phyloP scores from a whole-genome alignment of 2,888 invertebrate genomes.

The Parnassius smintheus region DNA sequence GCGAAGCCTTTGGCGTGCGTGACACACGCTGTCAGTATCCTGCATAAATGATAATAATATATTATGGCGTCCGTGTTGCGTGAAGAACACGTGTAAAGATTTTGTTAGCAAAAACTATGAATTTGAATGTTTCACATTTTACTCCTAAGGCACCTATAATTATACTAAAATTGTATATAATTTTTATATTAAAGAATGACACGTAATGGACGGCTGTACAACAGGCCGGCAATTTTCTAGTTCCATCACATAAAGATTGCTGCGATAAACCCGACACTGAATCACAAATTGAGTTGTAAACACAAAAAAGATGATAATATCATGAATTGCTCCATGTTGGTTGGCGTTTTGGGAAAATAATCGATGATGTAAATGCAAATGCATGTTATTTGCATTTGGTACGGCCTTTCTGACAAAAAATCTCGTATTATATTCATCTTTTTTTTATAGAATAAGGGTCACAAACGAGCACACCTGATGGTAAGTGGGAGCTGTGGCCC shows the following conservation, averaged over 20 bases:
- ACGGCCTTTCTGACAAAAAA: conserved; percentile 14
- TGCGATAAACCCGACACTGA: conserved; percentile 5
- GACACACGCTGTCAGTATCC: too few species aligned
- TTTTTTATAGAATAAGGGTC: background rate
- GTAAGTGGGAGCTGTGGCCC: too few species aligned
- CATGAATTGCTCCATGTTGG: conserved; percentile 1
- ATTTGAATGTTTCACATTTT: too few species aligned
- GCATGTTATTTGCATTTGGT: conserved; percentile 31
- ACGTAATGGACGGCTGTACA: background rate
- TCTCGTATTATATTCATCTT: background rate
- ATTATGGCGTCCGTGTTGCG: too few species aligned
- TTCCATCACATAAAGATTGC: background rate
- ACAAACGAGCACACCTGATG: too few species aligned
- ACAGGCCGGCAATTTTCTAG: background rate
- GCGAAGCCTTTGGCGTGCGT: too few species aligned
- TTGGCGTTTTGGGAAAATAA: conserved; percentile 19
- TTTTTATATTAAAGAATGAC: too few species aligned
- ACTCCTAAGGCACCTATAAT: too few species aligned
- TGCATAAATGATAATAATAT: too few species aligned
- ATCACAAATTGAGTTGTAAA: conserved; percentile 26
- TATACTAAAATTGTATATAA: too few species aligned
- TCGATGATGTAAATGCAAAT: conserved; percentile 36
- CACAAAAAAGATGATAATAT: conserved; percentile 12
- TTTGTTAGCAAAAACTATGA: too few species aligned
- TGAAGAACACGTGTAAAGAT: too few species aligned